Conservation (phyloP, 2,113 vertebrate species). For the Crotalus helleri region DNA sequence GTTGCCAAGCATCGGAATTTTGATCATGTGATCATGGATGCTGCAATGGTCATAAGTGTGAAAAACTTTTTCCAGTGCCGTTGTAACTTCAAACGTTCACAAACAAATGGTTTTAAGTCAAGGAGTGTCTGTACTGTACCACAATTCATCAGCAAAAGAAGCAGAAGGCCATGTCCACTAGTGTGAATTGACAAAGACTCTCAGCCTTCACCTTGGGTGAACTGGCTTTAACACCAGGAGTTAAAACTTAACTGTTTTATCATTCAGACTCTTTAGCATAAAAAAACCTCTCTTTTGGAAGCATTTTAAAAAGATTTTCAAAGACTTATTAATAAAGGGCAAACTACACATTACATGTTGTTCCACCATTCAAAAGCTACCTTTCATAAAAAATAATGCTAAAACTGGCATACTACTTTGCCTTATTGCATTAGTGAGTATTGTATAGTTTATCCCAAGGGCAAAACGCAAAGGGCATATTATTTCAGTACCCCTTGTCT, state of each 20-base stretch:
- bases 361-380: neutral
- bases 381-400: neutral
- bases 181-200: neutral
- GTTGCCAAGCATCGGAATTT: neutral
- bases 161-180: neutral
- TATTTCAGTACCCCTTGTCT: constrained; percentile 19
- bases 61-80: neutral
- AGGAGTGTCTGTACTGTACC: neutral
- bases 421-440: neutral
- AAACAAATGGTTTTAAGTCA: neutral
- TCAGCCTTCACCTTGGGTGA: neutral
- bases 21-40: neutral
- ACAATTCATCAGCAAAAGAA: neutral
- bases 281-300: neutral
- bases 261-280: constrained; percentile 46
- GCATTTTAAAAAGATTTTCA: neutral
- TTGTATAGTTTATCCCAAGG: constrained; percentile 9
- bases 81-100: neutral
- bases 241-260: constrained; percentile 38
- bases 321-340: constrained; percentile 22
- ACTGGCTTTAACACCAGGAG: neutral
- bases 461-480: neutral
- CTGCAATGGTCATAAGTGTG: neutral
- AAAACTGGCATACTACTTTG: neutral
- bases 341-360: neutral